These are phyloP conservation scores for Meliscaeva auricollis DNA, from an alignment of 2,888 invertebrate species.

Conservation along the genomic window DNA sequence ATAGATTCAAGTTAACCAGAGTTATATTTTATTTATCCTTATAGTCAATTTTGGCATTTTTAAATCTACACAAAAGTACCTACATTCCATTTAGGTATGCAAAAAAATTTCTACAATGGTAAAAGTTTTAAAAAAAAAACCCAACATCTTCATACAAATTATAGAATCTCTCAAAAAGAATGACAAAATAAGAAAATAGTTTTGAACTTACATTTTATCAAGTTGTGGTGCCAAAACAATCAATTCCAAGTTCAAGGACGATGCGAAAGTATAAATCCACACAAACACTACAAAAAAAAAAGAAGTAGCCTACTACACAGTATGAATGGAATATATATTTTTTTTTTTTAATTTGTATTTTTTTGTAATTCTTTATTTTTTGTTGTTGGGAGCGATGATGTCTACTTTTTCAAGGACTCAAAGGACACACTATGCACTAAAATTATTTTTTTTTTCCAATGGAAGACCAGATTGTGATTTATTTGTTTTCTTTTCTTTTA, in stretches of 20 bases:
- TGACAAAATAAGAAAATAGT: not conserved
- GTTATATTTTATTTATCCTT: too few species aligned
- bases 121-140: not conserved
- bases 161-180: not conserved
- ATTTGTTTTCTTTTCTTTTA: too few species aligned
- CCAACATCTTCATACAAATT: conserved; percentile 7
- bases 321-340: conserved; percentile 30
- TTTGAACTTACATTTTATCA: conserved; percentile 55
- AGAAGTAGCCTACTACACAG: conserved; percentile 46
- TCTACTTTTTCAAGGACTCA: conserved; percentile 17
- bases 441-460: not conserved
- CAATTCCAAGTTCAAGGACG: conserved; percentile 73
- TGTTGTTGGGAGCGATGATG: conserved; percentile 43
- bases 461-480: conserved; percentile 13
- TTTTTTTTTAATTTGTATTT: conserved; percentile 18
- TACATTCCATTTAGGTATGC: too few species aligned
- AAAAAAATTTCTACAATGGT: too few species aligned
- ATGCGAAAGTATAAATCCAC: conserved; percentile 52
- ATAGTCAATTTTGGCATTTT: too few species aligned
- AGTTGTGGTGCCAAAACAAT: conserved; percentile 56
- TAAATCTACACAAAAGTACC: too few species aligned
- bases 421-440: conserved; percentile 24
- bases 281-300: conserved; percentile 33
- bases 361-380: not conserved
- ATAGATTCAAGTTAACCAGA: too few species aligned